A percentile compares a stretch with the other conserved stretches of the same genome.
Evolutionary conservation across 2,888 invertebrate genomes (phyloP).

Genomic region (Tethea ocularis): DNA sequence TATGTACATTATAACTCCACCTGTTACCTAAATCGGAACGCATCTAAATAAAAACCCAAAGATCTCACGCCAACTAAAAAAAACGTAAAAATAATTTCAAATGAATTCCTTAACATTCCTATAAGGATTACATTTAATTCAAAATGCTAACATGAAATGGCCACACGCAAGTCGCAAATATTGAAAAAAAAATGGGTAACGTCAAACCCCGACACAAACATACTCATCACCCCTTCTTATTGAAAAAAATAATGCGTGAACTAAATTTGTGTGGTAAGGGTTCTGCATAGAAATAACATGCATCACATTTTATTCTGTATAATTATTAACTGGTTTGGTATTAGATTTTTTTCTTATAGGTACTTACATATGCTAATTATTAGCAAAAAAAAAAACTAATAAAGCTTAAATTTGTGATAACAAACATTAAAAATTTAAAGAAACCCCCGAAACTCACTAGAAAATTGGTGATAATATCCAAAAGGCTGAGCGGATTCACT

Average conservation of each 20-base stretch:
- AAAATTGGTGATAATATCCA: no score
- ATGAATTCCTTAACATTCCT: conserved; percentile 39
- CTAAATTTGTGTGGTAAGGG: neutral
- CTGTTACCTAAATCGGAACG: neutral
- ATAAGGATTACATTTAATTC: conserved; percentile 43
- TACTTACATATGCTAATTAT: no score
- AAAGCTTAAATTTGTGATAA: no score
- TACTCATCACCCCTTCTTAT: conserved; percentile 62
- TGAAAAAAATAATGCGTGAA: conserved; percentile 44
- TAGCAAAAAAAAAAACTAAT: no score
- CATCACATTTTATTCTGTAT: neutral
- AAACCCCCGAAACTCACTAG: no score
- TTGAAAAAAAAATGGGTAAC: conserved; percentile 35
- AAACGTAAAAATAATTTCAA: conserved; percentile 16
- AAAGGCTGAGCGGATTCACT: no score
- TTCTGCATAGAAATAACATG: neutral
- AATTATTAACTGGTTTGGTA: no score
- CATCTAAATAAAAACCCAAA: neutral
- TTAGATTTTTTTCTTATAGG: no score
- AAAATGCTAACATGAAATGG: conserved; percentile 49
- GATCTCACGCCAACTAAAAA: conserved; percentile 48
- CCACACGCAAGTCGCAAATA: conserved; percentile 55
- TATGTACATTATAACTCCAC: neutral
- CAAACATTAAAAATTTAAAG: no score
- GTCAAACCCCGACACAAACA: conserved; percentile 1